Evolutionary conservation across 37 sponge, comb jelly and placozoan species (phyloP), one percentile per base, ranked within the genome.

Genomic region (Corticium candelabrum): DNA sequence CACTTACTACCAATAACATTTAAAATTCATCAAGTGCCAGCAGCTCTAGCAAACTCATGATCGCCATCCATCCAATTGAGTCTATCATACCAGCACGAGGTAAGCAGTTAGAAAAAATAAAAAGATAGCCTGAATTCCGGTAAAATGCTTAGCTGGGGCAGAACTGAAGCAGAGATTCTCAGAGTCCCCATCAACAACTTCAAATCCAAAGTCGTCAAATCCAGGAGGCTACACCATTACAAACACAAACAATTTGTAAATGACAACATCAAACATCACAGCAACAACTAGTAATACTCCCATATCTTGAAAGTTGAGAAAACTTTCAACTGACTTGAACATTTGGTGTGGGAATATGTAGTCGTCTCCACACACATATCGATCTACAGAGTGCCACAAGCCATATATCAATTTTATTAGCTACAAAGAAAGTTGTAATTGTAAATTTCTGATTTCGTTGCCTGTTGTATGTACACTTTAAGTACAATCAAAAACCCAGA

Each of bases 341-440:
- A 35, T 70, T 4, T 70, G 5, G 29, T 4, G 5, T 70, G 73
- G 73, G 4, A 70, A 5, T 4, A 70, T 70, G 36, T 29, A 15
- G 73, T 70, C 73, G 73, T 70, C 73, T 7, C 73, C 73, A 32
- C 73, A 70, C 5, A 29, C 5, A 32, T 70, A 70, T 4, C 73
- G 73, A 70, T 70, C 73, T 70, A n/a, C 4, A 15, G 73, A 70
- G 73, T 7, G 5, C 4, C 33, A 70, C 5, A 7, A 70, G 33
- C 7, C 5, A 15, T 70, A 4, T 43, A 43, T 43, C 11, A 11
- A 43, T 43, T 43, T n/a, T n/a, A n/a, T n/a, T n/a, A n/a, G n/a
- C n/a, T n/a, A n/a, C n/a, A n/a, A n/a, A n/a, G n/a, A n/a, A n/a
- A n/a, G n/a, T n/a, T n/a, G n/a, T n/a, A n/a, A n/a, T n/a, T n/a